Percentiles rank a stretch among this genome's conserved stretches.
Evolutionary conservation across 2,888 invertebrate species (phyloP).

Genomic region (Nomada fucata): DNA sequence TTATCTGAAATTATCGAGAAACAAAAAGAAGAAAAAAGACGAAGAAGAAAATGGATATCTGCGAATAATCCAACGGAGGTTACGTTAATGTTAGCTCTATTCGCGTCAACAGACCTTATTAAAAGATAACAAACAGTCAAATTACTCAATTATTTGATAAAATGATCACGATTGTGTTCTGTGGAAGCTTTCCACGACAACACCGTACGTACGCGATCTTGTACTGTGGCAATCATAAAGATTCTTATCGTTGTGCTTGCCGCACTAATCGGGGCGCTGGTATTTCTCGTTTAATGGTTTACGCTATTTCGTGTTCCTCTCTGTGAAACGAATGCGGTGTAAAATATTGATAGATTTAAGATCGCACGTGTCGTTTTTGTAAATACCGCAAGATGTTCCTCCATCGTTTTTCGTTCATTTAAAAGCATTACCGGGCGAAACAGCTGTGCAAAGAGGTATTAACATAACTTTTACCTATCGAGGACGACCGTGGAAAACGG

Average conservation of each 20-base stretch:
- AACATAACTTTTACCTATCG: background rate
- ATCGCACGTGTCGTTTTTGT: conserved; percentile 1
- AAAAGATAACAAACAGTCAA: conserved; percentile 45
- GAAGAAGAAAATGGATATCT: conserved; percentile 1
- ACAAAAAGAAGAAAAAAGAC: no score
- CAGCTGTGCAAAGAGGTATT: conserved; percentile 17
- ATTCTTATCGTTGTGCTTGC: conserved; percentile 41
- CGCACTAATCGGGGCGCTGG: conserved; percentile 29
- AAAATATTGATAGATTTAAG: background rate
- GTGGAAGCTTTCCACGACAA: conserved; percentile 56
- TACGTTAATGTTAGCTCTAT: conserved; percentile 17
- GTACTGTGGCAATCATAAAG: conserved; percentile 15
- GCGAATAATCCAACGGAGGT: background rate
- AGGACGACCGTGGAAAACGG: background rate
- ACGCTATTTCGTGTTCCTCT: background rate
- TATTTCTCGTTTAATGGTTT: conserved; percentile 5
- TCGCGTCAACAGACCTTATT: conserved; percentile 22
- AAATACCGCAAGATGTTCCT: background rate
- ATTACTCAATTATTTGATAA: conserved; percentile 42
- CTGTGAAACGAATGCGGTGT: background rate
- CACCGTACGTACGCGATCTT: conserved; percentile 5
- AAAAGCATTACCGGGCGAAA: background rate
- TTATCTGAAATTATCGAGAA: no score
- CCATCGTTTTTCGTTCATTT: background rate
- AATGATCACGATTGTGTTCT: conserved; percentile 31